Conservation (phyloP, 2,888 invertebrate species). For the Calliphora vomitoria region DNA sequence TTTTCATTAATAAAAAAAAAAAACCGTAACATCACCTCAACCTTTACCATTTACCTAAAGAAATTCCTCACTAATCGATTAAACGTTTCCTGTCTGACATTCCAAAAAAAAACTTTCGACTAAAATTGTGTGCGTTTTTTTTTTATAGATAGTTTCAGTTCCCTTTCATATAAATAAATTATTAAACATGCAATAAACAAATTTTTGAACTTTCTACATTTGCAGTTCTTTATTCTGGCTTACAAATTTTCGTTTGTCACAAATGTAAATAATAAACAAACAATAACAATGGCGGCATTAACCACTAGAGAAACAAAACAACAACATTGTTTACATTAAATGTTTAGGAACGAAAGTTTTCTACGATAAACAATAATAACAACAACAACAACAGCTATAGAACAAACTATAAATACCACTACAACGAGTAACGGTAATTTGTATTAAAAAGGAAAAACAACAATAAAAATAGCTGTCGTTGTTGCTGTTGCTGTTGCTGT, state of each 20-base stretch:
- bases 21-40: background rate
- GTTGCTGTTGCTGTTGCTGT: slow-evolving; percentile 23
- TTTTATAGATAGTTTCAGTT: background rate
- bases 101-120: background rate
- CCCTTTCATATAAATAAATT: slow-evolving; percentile 30
- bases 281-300: slow-evolving; percentile 3
- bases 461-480: slow-evolving; percentile 6
- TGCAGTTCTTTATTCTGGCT: background rate
- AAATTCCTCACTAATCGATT: slow-evolving; percentile 29
- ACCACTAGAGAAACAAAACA: background rate
- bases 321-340: slow-evolving; percentile 11
- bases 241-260: slow-evolving; percentile 50
- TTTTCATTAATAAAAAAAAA: no score
- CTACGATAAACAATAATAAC: slow-evolving; percentile 1
- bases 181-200: slow-evolving; percentile 60
- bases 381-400: background rate
- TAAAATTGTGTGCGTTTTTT: background rate
- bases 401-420: background rate
- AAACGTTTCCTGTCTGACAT: slow-evolving; percentile 28
- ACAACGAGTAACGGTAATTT: slow-evolving; percentile 11
- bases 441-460: slow-evolving; percentile 4
- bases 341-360: slow-evolving; percentile 27
- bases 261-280: slow-evolving; percentile 44
- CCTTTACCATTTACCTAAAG: background rate
- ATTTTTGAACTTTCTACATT: slow-evolving; percentile 33